These are phyloP conservation scores for Microctenopoma steveboyesi DNA, from an alignment of 2,797 vertebrate genomes.

Conservation along the genomic window DNA sequence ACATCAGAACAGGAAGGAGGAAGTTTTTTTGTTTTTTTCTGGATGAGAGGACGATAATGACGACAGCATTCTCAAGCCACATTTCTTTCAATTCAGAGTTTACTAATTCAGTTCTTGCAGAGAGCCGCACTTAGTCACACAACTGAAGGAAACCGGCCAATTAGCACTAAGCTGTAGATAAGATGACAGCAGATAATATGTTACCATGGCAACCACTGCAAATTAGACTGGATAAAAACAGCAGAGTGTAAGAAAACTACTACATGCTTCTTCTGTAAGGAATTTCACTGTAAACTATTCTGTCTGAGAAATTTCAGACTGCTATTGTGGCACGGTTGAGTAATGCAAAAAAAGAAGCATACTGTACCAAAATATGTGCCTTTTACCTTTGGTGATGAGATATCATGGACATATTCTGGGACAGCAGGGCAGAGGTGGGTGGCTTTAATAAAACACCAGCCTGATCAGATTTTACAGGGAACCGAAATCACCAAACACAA, in stretches of 20 bases:
- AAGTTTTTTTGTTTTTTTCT: too few relatives aligned
- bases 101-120: background rate
- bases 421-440: background rate
- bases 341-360: background rate
- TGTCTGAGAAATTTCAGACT: too few relatives aligned
- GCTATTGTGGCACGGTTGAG: background rate
- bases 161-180: too few relatives aligned
- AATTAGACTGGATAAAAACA: background rate
- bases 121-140: too few relatives aligned
- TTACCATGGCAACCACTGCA: too few relatives aligned
- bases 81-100: background rate
- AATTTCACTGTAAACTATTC: background rate
- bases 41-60: too few relatives aligned
- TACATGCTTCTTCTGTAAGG: too few relatives aligned
- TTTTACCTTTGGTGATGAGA: conserved; percentile 1
- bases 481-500: conserved; percentile 23
- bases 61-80: background rate
- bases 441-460: background rate
- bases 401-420: conserved; percentile 3
- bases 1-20: too few relatives aligned
- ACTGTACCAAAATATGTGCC: background rate
- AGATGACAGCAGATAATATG: too few relatives aligned
- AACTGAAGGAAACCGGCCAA: too few relatives aligned
- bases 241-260: background rate
- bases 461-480: conserved; percentile 16